Conservation (phyloP, 2,888 invertebrate species). For the Cosmia trapezina region DNA sequence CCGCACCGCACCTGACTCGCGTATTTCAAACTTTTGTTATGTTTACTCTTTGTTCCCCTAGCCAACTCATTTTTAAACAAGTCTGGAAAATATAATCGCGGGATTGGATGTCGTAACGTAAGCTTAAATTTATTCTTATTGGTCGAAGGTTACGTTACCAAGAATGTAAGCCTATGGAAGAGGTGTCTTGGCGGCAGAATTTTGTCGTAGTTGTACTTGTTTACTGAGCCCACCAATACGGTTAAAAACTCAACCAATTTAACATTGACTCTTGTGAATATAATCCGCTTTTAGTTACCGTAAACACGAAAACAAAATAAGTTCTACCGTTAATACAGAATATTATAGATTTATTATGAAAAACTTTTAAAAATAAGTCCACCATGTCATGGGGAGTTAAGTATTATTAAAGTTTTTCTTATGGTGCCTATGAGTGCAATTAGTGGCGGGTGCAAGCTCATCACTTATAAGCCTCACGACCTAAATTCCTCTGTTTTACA, state of each 20-base stretch:
- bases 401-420: background rate
- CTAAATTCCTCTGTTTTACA: constrained; percentile 32
- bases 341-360: background rate
- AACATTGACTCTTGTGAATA: background rate
- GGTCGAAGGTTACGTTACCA: constrained; percentile 22
- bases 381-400: background rate
- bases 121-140: constrained; percentile 25
- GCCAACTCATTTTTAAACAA: constrained; percentile 54
- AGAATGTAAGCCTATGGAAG: background rate
- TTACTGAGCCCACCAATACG: background rate
- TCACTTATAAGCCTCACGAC: constrained; percentile 36
- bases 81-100: constrained; percentile 41
- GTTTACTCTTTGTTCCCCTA: constrained; percentile 62
- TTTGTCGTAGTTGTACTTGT: background rate
- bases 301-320: background rate
- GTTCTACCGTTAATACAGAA: too few relatives aligned
- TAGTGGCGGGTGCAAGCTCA: constrained; percentile 10
- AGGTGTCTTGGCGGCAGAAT: constrained; percentile 13
- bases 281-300: background rate
- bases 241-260: background rate
- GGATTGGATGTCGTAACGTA: constrained; percentile 33
- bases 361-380: background rate
- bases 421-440: constrained; percentile 7
- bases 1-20: constrained; percentile 63
- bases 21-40: constrained; percentile 61